Evolutionary conservation across 23 tunicate genomes (phyloP).

Genomic region (Styela plicata): DNA sequence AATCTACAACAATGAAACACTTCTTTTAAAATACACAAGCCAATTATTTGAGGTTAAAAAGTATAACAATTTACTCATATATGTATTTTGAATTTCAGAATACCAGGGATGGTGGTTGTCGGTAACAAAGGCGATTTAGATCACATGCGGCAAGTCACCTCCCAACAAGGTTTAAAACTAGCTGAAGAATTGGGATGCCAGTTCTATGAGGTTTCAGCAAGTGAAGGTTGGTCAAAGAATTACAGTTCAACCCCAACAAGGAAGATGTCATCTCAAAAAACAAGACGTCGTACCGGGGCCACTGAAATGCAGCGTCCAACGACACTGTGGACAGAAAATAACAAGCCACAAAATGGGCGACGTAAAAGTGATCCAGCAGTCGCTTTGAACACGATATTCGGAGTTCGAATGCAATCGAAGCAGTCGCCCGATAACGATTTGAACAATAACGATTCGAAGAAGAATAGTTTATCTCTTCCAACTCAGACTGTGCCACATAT

Average conservation of each 20-base stretch:
- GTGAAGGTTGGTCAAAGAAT: constrained; percentile 91
- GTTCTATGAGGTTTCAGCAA: constrained; percentile 77
- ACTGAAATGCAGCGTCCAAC: constrained; percentile 21
- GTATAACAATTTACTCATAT: too few species aligned
- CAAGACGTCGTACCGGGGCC: constrained; percentile 17
- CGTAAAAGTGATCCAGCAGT: constrained; percentile 22
- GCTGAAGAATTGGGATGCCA: constrained; percentile 66
- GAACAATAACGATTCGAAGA: constrained; percentile 7
- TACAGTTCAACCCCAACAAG: constrained; percentile 3
- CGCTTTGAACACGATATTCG: constrained; percentile 11
- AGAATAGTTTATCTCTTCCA: neutral
- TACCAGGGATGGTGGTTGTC: constrained; percentile 73
- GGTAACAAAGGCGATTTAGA: constrained; percentile 94
- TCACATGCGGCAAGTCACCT: constrained; percentile 44
- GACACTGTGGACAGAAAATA: constrained; percentile 26
- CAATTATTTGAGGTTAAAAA: too few species aligned
- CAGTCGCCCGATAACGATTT: neutral
- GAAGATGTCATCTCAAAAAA: neutral
- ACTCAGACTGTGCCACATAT: constrained; percentile 21
- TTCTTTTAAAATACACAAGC: too few species aligned
- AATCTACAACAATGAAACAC: too few species aligned
- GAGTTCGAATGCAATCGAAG: neutral
- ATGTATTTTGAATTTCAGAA: too few species aligned
- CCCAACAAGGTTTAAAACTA: constrained; percentile 53
- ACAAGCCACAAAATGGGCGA: neutral